These are phyloP conservation scores for Ephialtes manifestator DNA, from an alignment of 2,888 invertebrate species.

Conservation along the genomic window DNA sequence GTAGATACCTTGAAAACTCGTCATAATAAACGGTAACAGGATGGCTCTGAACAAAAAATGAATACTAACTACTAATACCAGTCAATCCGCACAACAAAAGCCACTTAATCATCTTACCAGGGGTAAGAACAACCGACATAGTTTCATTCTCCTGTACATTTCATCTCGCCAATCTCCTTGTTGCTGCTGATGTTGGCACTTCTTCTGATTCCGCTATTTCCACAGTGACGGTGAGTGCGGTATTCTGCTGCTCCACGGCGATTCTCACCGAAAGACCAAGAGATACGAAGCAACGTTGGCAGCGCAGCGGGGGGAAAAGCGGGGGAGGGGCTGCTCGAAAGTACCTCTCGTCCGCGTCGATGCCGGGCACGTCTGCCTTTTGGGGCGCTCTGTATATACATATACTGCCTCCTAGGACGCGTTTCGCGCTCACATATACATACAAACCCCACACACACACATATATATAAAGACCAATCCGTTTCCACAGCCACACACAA, in stretches of 20 bases:
- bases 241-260: conserved; percentile 14
- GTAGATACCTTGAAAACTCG: too few relatives aligned
- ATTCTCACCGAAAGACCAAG: conserved; percentile 54
- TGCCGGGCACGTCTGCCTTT: conserved; percentile 85
- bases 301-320: background rate
- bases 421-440: conserved; percentile 62
- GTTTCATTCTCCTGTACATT: background rate
- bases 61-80: background rate
- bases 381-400: conserved; percentile 80
- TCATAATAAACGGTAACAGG: background rate
- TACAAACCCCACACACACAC: conserved; percentile 24
- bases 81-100: background rate
- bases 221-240: conserved; percentile 12
- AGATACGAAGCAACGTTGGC: conserved; percentile 38
- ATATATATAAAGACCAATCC: conserved; percentile 54
- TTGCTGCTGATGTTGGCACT: background rate
- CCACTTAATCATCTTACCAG: background rate
- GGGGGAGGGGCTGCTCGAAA: conserved; percentile 58
- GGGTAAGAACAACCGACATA: background rate
- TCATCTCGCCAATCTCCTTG: background rate
- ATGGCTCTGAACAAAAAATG: background rate
- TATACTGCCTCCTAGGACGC: conserved; percentile 68
- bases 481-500: conserved; percentile 24
- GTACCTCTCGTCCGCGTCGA: conserved; percentile 77
- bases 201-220: conserved; percentile 13